These are phyloP conservation scores for Graptemys geographica DNA, from an alignment of 2,797 vertebrate genomes.

Conservation along the genomic window DNA sequence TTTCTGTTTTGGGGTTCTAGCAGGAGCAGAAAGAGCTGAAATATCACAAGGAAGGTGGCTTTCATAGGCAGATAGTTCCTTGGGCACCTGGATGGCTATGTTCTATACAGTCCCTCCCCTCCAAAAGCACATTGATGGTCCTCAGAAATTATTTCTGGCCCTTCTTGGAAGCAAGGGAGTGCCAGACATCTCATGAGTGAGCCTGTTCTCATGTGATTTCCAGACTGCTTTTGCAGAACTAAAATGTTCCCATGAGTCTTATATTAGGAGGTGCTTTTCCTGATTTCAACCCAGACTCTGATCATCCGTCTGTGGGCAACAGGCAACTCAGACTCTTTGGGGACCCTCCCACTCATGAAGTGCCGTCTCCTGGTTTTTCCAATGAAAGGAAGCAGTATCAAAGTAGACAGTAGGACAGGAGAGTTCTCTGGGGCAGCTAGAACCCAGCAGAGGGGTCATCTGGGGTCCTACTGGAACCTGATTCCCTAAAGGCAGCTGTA, in stretches of 20 bases:
- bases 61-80: background rate
- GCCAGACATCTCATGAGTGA: background rate
- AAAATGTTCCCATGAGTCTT: background rate
- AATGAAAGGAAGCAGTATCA: background rate
- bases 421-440: background rate
- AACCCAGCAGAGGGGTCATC: background rate
- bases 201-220: background rate
- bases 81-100: background rate
- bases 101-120: background rate
- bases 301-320: background rate
- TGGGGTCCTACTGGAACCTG: background rate
- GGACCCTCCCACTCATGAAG: background rate
- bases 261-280: background rate
- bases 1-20: background rate
- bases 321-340: background rate
- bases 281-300: background rate
- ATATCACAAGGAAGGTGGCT: background rate
- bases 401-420: background rate
- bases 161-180: background rate
- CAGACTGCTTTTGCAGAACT: background rate
- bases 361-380: background rate
- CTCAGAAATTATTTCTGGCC: background rate
- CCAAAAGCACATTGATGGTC: background rate
- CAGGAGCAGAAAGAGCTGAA: background rate
- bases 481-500: background rate